Evolutionary conservation across 2,888 invertebrate species (phyloP).

Genomic region (Drosophila emarginata): DNA sequence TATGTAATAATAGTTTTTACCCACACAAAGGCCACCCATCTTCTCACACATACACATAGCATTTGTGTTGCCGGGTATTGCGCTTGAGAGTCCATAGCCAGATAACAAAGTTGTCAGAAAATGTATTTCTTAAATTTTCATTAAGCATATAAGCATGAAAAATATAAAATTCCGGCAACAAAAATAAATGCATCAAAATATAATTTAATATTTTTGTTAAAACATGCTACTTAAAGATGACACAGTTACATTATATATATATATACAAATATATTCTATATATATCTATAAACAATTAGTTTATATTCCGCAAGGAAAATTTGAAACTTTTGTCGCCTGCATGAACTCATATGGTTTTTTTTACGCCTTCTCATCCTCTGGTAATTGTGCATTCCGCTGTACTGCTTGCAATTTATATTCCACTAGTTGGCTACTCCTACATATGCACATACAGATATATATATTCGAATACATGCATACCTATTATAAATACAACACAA

Average conservation of each 20-base stretch:
- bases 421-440: constrained; percentile 24
- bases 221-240: no score
- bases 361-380: constrained; percentile 32
- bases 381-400: constrained; percentile 49
- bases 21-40: constrained; percentile 19
- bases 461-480: not conserved
- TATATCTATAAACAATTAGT: no score
- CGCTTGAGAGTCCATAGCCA: constrained; percentile 16
- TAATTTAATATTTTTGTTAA: no score
- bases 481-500: constrained; percentile 29
- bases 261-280: no score
- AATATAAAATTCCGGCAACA: no score
- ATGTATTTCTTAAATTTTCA: not conserved
- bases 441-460: constrained; percentile 6
- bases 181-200: no score
- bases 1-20: constrained; percentile 47
- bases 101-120: constrained; percentile 21
- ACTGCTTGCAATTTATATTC: constrained; percentile 49
- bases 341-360: constrained; percentile 35
- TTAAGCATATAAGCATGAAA: no score
- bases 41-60: constrained; percentile 13
- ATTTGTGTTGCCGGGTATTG: constrained; percentile 33
- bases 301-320: not conserved
- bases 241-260: no score
- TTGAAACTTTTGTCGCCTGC: constrained; percentile 25